A percentile compares a stretch with the other conserved stretches of the same genome.
phyloP scores from a whole-genome alignment of 1,140 invertebrate species.

The Phenacoccus solenopsis region DNA sequence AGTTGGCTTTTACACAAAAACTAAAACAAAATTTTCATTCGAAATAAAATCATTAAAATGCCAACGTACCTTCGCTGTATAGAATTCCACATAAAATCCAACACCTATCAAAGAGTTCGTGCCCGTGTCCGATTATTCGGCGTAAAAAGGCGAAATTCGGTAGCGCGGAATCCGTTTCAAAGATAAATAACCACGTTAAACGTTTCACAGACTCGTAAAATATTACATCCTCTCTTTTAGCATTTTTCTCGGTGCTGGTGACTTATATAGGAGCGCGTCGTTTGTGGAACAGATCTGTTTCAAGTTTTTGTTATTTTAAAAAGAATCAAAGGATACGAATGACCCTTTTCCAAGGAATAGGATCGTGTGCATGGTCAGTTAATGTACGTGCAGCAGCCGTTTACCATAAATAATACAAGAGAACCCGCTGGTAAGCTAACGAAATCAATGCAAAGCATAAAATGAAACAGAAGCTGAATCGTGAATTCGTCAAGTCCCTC shows the following conservation, averaged over 20 bases:
- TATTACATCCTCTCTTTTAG: background rate
- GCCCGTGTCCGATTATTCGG: background rate
- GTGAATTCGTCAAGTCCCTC: background rate
- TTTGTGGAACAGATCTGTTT: background rate
- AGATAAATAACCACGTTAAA: slow-evolving; percentile 3
- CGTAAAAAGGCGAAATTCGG: background rate
- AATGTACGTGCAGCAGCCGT: background rate
- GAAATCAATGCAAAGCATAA: background rate
- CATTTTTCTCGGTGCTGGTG: background rate
- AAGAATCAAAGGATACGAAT: slow-evolving; percentile 2
- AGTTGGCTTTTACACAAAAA: too few relatives aligned
- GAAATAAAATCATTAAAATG: too few relatives aligned
- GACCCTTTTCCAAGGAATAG: background rate
- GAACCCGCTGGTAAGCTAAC: background rate
- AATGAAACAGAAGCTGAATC: background rate
- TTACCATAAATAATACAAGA: background rate
- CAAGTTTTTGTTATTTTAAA: slow-evolving; percentile 3
- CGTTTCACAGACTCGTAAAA: background rate
- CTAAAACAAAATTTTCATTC: too few relatives aligned
- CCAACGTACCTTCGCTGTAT: too few relatives aligned
- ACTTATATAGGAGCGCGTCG: background rate
- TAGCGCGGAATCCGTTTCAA: background rate
- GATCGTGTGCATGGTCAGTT: background rate
- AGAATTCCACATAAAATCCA: too few relatives aligned
- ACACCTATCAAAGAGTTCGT: background rate